Evolutionary conservation across 1,140 invertebrate genomes (phyloP).

Genomic region (Coenobita brevimanus): DNA sequence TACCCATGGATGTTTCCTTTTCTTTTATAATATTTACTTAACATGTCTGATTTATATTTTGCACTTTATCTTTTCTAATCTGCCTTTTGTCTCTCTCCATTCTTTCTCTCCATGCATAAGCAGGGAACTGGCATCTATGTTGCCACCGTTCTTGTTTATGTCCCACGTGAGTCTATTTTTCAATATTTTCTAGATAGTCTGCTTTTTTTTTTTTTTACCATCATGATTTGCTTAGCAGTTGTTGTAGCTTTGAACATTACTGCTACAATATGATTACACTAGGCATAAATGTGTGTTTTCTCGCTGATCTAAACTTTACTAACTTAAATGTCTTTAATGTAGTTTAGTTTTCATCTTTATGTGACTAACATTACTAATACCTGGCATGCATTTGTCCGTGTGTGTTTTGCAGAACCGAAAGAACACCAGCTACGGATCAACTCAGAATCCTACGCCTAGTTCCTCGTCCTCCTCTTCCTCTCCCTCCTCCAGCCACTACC

Average conservation of each 20-base stretch:
- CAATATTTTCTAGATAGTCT: slow-evolving; percentile 35
- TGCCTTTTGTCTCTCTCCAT: slow-evolving; percentile 37
- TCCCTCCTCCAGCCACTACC: slow-evolving; percentile 61
- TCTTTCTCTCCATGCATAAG: slow-evolving; percentile 58
- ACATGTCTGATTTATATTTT: neutral
- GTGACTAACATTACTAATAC: slow-evolving; percentile 47
- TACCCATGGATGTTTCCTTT: slow-evolving; percentile 32
- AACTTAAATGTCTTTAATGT: neutral
- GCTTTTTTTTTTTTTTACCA: neutral
- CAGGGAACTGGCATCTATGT: slow-evolving; percentile 71
- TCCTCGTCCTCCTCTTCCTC: slow-evolving; percentile 64
- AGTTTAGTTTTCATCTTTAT: neutral
- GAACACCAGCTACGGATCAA: slow-evolving; percentile 50
- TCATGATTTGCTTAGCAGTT: neutral
- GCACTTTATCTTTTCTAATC: slow-evolving; percentile 25
- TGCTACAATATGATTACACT: slow-evolving; percentile 26
- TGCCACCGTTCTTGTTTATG: slow-evolving; percentile 72
- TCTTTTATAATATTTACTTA: slow-evolving; percentile 19
- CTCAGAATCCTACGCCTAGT: slow-evolving; percentile 65
- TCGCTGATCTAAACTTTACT: slow-evolving; percentile 5
- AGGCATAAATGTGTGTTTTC: neutral
- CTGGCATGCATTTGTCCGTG: slow-evolving; percentile 44
- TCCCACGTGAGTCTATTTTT: slow-evolving; percentile 71
- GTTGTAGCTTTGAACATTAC: slow-evolving; percentile 24
- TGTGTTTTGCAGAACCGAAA: slow-evolving; percentile 64